Percentiles rank a stretch among this genome's conserved stretches.
phyloP scores from a whole-genome alignment of 2,113 vertebrate species.

The Cardinalis cardinalis region DNA sequence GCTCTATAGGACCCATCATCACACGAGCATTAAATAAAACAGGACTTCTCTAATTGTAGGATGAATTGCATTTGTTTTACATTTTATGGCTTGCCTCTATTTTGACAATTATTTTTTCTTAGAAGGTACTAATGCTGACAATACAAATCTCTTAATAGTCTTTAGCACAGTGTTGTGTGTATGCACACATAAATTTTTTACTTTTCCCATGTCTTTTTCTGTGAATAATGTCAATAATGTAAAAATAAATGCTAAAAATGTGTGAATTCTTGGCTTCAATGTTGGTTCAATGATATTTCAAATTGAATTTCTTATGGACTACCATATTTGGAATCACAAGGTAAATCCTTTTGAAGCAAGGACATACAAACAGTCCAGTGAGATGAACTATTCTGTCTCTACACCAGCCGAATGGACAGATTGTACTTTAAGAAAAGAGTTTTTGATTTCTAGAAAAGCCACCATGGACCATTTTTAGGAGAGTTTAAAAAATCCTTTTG shows the following conservation, averaged over 20 bases:
- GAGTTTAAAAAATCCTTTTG: not conserved
- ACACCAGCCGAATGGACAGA: not conserved
- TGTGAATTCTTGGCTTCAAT: not conserved
- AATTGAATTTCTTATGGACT: not conserved
- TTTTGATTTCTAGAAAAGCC: not conserved
- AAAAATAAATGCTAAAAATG: not conserved
- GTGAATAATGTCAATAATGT: not conserved
- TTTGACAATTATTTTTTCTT: not conserved
- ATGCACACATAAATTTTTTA: not conserved
- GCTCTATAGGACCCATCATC: not conserved
- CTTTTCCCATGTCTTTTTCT: not conserved
- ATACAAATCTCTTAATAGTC: not conserved
- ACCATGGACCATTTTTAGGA: not conserved
- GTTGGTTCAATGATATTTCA: not conserved
- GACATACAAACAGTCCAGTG: not conserved
- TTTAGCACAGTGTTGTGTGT: not conserved
- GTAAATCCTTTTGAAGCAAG: not conserved
- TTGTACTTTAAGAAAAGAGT: not conserved
- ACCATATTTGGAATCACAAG: not conserved
- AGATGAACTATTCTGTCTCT: not conserved
- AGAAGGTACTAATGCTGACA: not conserved
- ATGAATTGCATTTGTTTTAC: not conserved
- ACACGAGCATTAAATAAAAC: not conserved
- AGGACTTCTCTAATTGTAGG: not conserved
- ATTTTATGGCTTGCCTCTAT: not conserved